These are phyloP conservation scores for Heteromyza rotundicornis DNA, from an alignment of 2,888 invertebrate genomes.

Conservation along the genomic window DNA sequence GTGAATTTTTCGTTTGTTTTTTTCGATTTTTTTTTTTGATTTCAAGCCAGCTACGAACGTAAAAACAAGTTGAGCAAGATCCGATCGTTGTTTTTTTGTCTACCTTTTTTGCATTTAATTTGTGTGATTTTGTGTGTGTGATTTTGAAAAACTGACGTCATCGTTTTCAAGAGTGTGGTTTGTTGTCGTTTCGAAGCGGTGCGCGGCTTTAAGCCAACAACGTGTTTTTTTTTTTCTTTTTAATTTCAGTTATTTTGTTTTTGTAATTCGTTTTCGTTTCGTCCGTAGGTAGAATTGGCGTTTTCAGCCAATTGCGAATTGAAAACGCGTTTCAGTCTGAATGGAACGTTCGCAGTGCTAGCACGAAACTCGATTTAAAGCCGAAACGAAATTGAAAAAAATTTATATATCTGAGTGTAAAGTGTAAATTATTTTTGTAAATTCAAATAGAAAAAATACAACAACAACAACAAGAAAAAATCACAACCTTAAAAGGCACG, in stretches of 20 bases:
- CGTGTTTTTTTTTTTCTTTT: too few relatives aligned
- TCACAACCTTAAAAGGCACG: background rate
- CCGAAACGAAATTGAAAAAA: slow-evolving; percentile 28
- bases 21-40: too few relatives aligned
- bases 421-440: slow-evolving; percentile 9
- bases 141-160: slow-evolving; percentile 10
- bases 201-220: slow-evolving; percentile 20
- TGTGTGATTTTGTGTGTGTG: slow-evolving; percentile 2
- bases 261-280: slow-evolving; percentile 25
- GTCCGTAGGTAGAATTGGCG: slow-evolving; percentile 27
- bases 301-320: slow-evolving; percentile 34
- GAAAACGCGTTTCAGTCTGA: slow-evolving; percentile 46
- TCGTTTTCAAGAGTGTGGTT: slow-evolving; percentile 24
- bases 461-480: slow-evolving; percentile 6
- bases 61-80: slow-evolving; percentile 22
- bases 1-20: slow-evolving; percentile 12
- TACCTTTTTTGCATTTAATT: background rate
- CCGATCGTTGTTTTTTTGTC: background rate
- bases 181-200: slow-evolving; percentile 25
- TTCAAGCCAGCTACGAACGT: too few relatives aligned
- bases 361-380: slow-evolving; percentile 31
- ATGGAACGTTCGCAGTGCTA: slow-evolving; percentile 51
- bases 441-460: slow-evolving; percentile 1
- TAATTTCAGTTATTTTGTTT: background rate
- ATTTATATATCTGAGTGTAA: slow-evolving; percentile 20